Percentiles rank a stretch among this genome's conserved stretches.
phyloP scores from a whole-genome alignment of 2,113 vertebrate species.

The Chlorocebus sabaeus region DNA sequence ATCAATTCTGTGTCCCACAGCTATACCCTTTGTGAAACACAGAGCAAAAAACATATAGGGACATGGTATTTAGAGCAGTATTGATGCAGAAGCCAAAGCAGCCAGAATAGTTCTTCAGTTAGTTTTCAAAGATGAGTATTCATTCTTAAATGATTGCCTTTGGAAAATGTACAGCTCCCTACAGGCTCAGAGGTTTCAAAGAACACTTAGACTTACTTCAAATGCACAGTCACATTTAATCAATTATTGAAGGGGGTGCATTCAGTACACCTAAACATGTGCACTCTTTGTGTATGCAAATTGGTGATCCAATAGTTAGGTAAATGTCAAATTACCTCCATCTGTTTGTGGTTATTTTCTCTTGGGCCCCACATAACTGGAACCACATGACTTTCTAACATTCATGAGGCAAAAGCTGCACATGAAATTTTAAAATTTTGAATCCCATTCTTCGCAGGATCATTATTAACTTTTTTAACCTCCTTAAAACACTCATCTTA shows the following conservation, averaged over 20 bases:
- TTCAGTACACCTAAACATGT: not conserved
- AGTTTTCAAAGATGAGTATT: constrained; percentile 41
- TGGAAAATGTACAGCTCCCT: constrained; percentile 23
- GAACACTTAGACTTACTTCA: not conserved
- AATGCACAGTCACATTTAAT: not conserved
- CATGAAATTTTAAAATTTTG: not conserved
- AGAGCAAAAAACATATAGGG: not conserved
- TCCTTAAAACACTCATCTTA: not conserved
- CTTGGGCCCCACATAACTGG: not conserved
- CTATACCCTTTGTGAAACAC: not conserved
- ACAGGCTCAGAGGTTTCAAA: not conserved
- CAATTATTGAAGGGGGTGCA: not conserved
- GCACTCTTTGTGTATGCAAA: not conserved
- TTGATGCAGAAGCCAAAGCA: not conserved
- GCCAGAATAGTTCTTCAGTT: not conserved
- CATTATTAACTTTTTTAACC: not conserved
- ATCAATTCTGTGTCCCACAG: not conserved
- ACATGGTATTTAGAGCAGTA: not conserved
- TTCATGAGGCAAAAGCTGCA: not conserved
- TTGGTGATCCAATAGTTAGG: not conserved
- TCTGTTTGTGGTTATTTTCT: not conserved
- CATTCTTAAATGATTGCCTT: constrained; percentile 2
- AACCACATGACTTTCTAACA: constrained; percentile 1
- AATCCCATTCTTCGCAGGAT: not conserved
- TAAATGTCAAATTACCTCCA: not conserved